Conservation (phyloP, 2,888 invertebrate species). For the Lumbricus terrestris region DNA sequence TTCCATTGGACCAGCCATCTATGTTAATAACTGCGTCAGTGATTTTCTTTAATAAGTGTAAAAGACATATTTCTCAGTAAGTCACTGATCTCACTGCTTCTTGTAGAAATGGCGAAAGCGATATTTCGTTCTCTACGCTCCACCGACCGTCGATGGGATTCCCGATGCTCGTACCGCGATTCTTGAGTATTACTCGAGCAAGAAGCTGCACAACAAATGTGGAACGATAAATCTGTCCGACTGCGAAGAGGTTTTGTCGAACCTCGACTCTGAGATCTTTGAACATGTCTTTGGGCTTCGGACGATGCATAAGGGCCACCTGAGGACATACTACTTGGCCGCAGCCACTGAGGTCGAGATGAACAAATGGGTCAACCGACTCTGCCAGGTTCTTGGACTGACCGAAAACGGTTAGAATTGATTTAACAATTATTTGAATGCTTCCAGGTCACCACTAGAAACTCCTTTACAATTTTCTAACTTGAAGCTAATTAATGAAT, state of each 20-base stretch:
- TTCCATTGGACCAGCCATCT: not conserved
- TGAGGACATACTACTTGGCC: constrained; percentile 85
- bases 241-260: constrained; percentile 79
- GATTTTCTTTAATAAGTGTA: not conserved
- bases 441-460: too few species aligned
- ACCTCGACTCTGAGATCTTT: constrained; percentile 52
- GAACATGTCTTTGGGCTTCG: constrained; percentile 52
- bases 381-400: constrained; percentile 75
- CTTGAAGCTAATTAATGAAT: too few species aligned
- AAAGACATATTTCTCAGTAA: not conserved
- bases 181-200: constrained; percentile 87
- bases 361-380: constrained; percentile 91
- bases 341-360: constrained; percentile 88
- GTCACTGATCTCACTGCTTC: not conserved
- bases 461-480: too few species aligned
- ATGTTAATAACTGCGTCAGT: not conserved
- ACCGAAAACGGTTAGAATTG: constrained; percentile 27
- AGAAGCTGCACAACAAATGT: constrained; percentile 42
- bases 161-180: constrained; percentile 87
- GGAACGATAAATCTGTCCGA: constrained; percentile 79
- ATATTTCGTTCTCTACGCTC: constrained; percentile 84
- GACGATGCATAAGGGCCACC: constrained; percentile 60
- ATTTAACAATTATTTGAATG: too few species aligned
- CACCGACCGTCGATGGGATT: constrained; percentile 62
- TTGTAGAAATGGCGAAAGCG: constrained; percentile 87